These are phyloP conservation scores for Ceratothoa steindachneri DNA, from an alignment of 2,888 invertebrate species.

Conservation along the genomic window DNA sequence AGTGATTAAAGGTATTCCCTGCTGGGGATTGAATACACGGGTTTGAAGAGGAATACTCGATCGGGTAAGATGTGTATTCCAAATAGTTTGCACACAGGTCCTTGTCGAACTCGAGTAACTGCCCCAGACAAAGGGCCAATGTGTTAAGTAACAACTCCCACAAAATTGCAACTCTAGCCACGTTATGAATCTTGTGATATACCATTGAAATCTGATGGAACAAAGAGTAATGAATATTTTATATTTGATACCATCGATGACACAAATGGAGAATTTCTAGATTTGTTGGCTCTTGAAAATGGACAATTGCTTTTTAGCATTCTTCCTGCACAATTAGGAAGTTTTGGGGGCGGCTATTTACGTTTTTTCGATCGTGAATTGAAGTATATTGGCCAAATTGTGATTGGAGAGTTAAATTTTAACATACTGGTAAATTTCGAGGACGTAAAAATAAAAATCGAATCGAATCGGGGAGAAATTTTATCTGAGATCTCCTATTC, in stretches of 20 bases:
- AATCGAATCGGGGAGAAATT: background rate
- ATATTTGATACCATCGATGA: background rate
- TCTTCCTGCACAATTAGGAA: constrained; percentile 3
- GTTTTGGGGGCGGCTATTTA: background rate
- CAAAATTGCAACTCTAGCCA: too few species aligned
- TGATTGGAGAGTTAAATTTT: background rate
- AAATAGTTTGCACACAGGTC: background rate
- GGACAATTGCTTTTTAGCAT: background rate
- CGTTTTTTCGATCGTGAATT: background rate
- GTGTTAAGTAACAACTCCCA: background rate
- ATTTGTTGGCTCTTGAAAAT: background rate
- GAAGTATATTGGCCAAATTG: background rate
- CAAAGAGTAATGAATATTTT: background rate
- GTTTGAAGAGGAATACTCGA: background rate
- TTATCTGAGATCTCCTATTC: background rate
- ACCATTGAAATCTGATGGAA: background rate
- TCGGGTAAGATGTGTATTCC: too few species aligned
- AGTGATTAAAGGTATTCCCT: background rate
- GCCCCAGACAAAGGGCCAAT: background rate
- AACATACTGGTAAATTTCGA: background rate
- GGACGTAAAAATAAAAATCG: background rate
- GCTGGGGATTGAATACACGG: background rate
- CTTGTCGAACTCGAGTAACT: background rate
- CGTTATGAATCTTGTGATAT: background rate
- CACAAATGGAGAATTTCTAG: background rate